Percentiles rank a stretch among this genome's conserved stretches.
Conservation (phyloP, 1,140 invertebrate species). For the Tachypleus tridentatus region DNA sequence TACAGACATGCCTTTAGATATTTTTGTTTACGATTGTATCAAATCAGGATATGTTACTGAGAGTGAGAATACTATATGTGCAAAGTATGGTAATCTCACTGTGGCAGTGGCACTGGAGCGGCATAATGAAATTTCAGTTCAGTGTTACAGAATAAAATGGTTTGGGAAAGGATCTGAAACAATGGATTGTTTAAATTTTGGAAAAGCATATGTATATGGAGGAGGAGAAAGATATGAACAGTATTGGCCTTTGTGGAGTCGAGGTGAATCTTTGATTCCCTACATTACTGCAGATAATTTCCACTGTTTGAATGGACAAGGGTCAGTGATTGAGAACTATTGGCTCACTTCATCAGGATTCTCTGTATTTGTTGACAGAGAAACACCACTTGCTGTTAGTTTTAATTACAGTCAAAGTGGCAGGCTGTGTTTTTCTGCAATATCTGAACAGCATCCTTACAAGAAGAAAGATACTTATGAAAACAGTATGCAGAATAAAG, state of each 20-base stretch:
- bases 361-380: slow-evolving; percentile 47
- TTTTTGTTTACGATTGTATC: too few species aligned
- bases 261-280: slow-evolving; percentile 22
- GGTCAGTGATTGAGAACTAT: slow-evolving; percentile 55
- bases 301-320: slow-evolving; percentile 30
- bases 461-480: neutral
- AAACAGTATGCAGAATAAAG: slow-evolving; percentile 40
- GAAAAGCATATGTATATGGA: slow-evolving; percentile 30
- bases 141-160: too few species aligned
- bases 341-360: slow-evolving; percentile 58
- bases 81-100: too few species aligned
- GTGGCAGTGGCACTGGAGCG: too few species aligned
- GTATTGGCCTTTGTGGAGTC: slow-evolving; percentile 35
- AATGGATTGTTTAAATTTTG: slow-evolving; percentile 63
- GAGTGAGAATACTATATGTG: too few species aligned
- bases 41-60: too few species aligned
- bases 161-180: neutral
- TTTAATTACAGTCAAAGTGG: slow-evolving; percentile 48
- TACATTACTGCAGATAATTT: slow-evolving; percentile 30
- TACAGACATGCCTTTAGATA: too few species aligned
- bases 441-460: slow-evolving; percentile 25
- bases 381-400: slow-evolving; percentile 54
- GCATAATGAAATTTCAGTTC: too few species aligned
- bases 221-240: slow-evolving; percentile 33
- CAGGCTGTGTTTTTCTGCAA: slow-evolving; percentile 45